Base-by-base conservation (phyloP, 23 tunicate genomes). In the Trididemnum nubilum region DNA sequence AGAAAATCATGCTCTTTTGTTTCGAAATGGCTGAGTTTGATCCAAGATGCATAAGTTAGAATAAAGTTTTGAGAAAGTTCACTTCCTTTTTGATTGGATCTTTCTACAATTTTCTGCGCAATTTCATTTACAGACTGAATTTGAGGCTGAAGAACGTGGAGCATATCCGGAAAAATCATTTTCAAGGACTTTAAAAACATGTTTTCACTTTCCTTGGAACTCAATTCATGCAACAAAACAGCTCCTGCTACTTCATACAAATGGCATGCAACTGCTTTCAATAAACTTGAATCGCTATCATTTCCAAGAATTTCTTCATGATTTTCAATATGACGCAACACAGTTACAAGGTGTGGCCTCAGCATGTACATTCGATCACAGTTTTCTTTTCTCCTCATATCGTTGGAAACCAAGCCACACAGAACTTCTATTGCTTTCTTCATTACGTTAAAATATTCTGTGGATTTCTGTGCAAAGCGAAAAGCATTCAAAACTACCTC, bases 401-500 rank as follows among this genome's bases (percentile, higher is more conserved):
- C n/a, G n/a, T n/a, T n/a, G n/a, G n/a, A n/a, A n/a, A n/a, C n/a
- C n/a, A n/a, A n/a, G n/a, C n/a, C n/a, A n/a, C n/a, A n/a, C n/a
- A n/a, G n/a, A n/a, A n/a, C n/a, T n/a, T n/a, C n/a, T n/a, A n/a
- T n/a, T n/a, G n/a, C n/a, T 36, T 30, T 35, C 26, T 49, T 58
- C 63, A 83, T 29, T 0, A 54, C 81, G 0, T 65, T 22, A 59
- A 49, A 34, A 0, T 83, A 26, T 4, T 29, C 36, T 7, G 5
- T 7, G 9, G 22, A 37, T 9, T 12, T 9, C 32, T 30, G 38
- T 9, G 1, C 61, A 31, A 74, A 35, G 35, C 81, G 59, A 59
- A 83, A 83, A 23, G 87, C 72, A 38, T 74, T 76, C 36, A 63
- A 60, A 33, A 83, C 78, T n/a, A 83, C 87, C 31, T 83, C 87